Base-by-base conservation (phyloP, 2,797 vertebrate genomes). In the Poeciliopsis turneri region DNA sequence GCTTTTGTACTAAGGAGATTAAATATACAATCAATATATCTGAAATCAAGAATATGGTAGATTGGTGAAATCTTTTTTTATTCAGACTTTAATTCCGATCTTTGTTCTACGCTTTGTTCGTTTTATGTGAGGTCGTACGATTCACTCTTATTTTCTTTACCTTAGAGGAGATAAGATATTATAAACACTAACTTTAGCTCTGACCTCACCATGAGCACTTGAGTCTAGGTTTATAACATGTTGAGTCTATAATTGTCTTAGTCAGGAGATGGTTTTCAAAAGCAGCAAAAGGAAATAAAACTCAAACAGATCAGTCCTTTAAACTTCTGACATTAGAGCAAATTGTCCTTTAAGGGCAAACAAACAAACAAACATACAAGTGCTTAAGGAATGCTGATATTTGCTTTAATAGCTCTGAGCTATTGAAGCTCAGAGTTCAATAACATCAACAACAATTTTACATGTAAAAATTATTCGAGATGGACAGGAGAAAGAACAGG, bases 341-440 rank as follows among this genome's bases (percentile, higher is more conserved):
- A 41, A 25, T 8, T 41, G 36, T 25, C 11, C 10, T 25, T 11
- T 68, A 23, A 68, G 4, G 7, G 28, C 5, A 64, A 41, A 13
- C 33, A 64, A 64, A 23, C 16, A 64, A 64, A 33, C 30, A 61
- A 1, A 39, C 8, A 41, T 68, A 41, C 64, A 68, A 11, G 36
- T 41, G 20, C 25, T 41, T 13, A 41, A 68, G 16, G 36, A 36
- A 64, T 64, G 59, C 59, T 18, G 8, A 36, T 64, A 36, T 36
- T 39, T 68, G 64, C 36, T 68, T 68, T 68, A 23, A 68, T 39
- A n/a, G n/a, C n/a, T n/a, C n/a, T n/a, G n/a, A n/a, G n/a, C n/a
- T n/a, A n/a, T n/a, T n/a, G n/a, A n/a, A n/a, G n/a, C n/a, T 68
- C 64, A 68, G 39, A 68, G 10, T 25, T 11, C 16, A 64, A 64